phyloP scores from a whole-genome alignment of 30 jellyfish, hydroid and myxozoan species.

The Hydra vulgaris region DNA sequence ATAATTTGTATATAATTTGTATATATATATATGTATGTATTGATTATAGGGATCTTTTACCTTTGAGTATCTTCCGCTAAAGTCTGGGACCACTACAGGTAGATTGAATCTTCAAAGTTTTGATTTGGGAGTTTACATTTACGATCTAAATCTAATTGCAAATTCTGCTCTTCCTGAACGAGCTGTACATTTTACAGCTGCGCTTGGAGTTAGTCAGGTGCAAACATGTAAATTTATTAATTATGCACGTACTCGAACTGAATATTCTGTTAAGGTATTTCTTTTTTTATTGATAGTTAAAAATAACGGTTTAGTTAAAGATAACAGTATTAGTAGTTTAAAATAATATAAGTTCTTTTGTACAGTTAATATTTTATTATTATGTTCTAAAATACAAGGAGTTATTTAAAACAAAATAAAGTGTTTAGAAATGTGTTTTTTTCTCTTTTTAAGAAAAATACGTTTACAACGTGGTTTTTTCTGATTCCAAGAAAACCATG shows the following conservation, averaged over 20 bases:
- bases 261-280: slow-evolving; percentile 76
- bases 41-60: slow-evolving; percentile 63
- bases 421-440: too few relatives aligned
- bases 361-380: too few relatives aligned
- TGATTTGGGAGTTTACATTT: slow-evolving; percentile 83
- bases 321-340: background rate
- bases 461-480: too few relatives aligned
- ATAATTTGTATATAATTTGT: too few relatives aligned
- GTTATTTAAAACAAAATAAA: too few relatives aligned
- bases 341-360: too few relatives aligned
- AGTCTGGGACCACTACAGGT: slow-evolving; percentile 60
- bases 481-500: too few relatives aligned
- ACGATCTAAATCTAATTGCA: slow-evolving; percentile 76
- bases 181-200: slow-evolving; percentile 75
- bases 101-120: slow-evolving; percentile 77
- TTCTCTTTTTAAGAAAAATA: too few relatives aligned
- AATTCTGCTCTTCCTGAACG: slow-evolving; percentile 83
- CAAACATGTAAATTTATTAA: slow-evolving; percentile 69
- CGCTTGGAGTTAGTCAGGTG: slow-evolving; percentile 82
- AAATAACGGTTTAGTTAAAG: background rate
- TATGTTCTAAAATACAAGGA: too few relatives aligned
- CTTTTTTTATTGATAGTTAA: too few relatives aligned
- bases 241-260: slow-evolving; percentile 77
- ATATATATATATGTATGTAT: background rate
- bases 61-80: slow-evolving; percentile 87